phyloP scores from a whole-genome alignment of 2,888 invertebrate species.

The Hirtodrosophila duncani region DNA sequence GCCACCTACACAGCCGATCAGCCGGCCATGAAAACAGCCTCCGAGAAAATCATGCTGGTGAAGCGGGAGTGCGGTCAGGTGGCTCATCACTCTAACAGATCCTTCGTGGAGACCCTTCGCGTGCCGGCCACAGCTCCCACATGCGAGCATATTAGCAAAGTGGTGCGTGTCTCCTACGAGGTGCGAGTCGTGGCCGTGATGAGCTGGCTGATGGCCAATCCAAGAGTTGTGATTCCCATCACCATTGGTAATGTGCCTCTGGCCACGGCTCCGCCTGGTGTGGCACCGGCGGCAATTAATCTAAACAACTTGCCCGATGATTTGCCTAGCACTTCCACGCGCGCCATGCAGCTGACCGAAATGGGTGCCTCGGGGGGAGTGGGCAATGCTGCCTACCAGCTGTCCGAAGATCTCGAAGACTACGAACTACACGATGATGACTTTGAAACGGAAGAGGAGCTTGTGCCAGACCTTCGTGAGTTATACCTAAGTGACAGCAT shows the following conservation, averaged over 20 bases:
- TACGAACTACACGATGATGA: constrained; percentile 55
- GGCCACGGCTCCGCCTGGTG: constrained; percentile 23
- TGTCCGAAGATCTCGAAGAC: constrained; percentile 48
- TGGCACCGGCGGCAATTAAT: neutral
- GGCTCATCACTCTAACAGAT: constrained; percentile 42
- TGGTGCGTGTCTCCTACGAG: constrained; percentile 75
- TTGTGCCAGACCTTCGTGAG: constrained; percentile 60
- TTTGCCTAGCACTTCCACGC: constrained; percentile 68
- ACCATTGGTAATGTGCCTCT: constrained; percentile 77
- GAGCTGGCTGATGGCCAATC: constrained; percentile 70
- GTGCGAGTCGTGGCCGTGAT: constrained; percentile 71
- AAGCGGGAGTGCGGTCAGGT: constrained; percentile 68
- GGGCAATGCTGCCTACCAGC: constrained; percentile 34
- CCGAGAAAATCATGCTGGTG: constrained; percentile 71
- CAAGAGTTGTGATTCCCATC: constrained; percentile 71
- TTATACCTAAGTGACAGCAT: neutral
- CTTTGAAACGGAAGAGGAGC: constrained; percentile 45
- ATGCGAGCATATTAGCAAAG: constrained; percentile 74
- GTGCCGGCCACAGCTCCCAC: constrained; percentile 77
- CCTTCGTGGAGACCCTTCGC: constrained; percentile 65
- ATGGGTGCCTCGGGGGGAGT: constrained; percentile 13
- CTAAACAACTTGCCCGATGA: constrained; percentile 33
- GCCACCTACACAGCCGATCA: constrained; percentile 73
- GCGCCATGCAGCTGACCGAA: constrained; percentile 50
- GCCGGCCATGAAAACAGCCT: constrained; percentile 60